A percentile compares a stretch with the other conserved stretches of the same genome.
These are phyloP conservation scores for Drosophila athabasca DNA, from an alignment of 1,140 invertebrate genomes.

Conservation along the genomic window DNA sequence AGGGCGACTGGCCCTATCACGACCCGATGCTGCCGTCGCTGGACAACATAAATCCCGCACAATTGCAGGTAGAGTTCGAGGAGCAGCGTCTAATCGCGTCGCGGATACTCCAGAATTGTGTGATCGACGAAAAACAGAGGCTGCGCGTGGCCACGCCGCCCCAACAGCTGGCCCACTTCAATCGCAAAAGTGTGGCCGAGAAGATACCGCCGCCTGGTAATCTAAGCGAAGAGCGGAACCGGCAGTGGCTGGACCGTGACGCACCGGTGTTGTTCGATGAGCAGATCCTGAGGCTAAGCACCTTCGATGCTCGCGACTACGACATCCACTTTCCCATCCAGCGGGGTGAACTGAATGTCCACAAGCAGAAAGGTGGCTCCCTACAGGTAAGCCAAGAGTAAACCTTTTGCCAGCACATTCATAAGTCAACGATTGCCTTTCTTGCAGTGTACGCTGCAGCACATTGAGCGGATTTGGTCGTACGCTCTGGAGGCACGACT, in stretches of 20 bases:
- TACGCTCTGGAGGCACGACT: constrained; percentile 90
- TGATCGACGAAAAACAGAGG: constrained; percentile 90
- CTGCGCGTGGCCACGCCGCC: constrained; percentile 92
- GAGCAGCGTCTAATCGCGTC: constrained; percentile 92
- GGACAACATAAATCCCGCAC: constrained; percentile 34
- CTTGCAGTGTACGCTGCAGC: constrained; percentile 88
- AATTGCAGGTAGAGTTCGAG: constrained; percentile 89
- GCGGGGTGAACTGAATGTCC: constrained; percentile 94
- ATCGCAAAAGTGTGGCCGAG: constrained; percentile 90
- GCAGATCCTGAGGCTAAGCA: constrained; percentile 85
- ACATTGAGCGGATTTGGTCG: constrained; percentile 95
- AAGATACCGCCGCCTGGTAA: constrained; percentile 70
- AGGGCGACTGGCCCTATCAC: constrained; percentile 88
- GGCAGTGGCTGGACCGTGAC: constrained; percentile 34
- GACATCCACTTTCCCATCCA: constrained; percentile 95
- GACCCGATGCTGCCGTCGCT: constrained; percentile 83
- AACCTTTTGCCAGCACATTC: no score
- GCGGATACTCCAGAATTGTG: constrained; percentile 92
- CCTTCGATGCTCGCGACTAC: constrained; percentile 89
- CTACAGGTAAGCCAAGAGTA: constrained; percentile 84
- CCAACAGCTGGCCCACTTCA: constrained; percentile 93
- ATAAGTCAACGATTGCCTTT: no score
- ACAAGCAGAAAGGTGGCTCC: constrained; percentile 92
- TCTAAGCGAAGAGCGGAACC: constrained; percentile 12
- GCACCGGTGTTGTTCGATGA: constrained; percentile 55